Evolutionary conservation across 2,888 invertebrate species (phyloP), one percentile per base, ranked within the genome.

Genomic region (Biston stratarius): DNA sequence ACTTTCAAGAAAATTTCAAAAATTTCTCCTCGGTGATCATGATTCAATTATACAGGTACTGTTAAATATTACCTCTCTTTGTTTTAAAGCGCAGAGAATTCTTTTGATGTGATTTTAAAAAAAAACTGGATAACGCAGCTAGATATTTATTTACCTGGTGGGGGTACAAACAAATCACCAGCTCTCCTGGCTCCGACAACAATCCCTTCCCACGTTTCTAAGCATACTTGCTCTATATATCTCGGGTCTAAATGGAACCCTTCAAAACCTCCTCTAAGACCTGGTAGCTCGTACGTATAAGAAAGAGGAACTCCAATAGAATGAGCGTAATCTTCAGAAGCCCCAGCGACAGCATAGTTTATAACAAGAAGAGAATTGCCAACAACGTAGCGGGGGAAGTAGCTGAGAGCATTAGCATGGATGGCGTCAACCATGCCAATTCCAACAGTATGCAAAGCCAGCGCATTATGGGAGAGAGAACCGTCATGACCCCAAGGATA

Each of bases 401-500:
- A 24, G 0, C 83, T 73, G 73, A 88, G 87, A 70, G 84, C 80
- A 56, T 77, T 73, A 0, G 66, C 63, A 2, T 81, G 71, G 44
- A 95, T 94, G 9, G 91, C 92, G 7, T 89, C 79, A 38, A 87
- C 89, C 81, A 93, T 92, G 3, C 77, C 74, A 2, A 88, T 74
- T 0, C 91, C 95, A 5, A 94, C 87, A 0, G 77, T 73, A 12
- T 92, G 89, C 0, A 95, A 87, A 58, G 85, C 85, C 0, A 91
- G 82, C 8, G 88, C 91, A 61, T 95, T 94, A 0, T 83, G 82
- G 2, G 95, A 95, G 47, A 94, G 80, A 6, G 84, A 82, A 52
- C 88, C 87, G 15, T 95, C 94, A 71, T 94, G 96, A 0, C 96
- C 96, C 96, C 96, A 97, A 0, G 96, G 96, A 77, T 96, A 96